phyloP scores from a whole-genome alignment of 2,113 vertebrate genomes.

The Ctenomys sociabilis region DNA sequence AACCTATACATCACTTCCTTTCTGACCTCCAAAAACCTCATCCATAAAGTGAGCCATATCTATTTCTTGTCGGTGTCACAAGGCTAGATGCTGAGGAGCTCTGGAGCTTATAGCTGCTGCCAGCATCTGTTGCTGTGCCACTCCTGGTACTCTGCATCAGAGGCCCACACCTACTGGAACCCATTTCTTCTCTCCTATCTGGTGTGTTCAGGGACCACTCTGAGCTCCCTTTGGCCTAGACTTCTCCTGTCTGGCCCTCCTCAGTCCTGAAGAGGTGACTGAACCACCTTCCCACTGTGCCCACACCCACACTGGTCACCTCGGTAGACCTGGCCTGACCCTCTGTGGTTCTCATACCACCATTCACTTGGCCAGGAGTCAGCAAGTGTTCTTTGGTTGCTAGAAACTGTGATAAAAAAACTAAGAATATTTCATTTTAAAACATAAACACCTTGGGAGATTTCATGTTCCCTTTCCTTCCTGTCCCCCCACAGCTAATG shows the following conservation, averaged over 20 bases:
- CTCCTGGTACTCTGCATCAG: neutral
- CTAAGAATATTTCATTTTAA: neutral
- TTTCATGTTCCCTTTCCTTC: neutral
- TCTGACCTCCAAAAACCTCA: neutral
- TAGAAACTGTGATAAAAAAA: neutral
- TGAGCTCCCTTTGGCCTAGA: neutral
- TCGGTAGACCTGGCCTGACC: neutral
- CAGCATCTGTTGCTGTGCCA: neutral
- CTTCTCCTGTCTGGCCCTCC: neutral
- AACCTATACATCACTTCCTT: neutral
- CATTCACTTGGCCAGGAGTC: neutral
- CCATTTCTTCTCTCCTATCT: neutral
- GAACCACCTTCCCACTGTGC: neutral
- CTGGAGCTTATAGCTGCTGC: neutral
- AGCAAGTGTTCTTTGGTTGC: neutral
- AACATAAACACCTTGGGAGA: neutral
- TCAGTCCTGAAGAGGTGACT: neutral
- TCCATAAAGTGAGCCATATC: neutral
- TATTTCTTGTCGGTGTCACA: neutral
- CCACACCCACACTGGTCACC: neutral
- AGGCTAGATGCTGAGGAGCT: neutral
- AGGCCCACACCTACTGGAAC: neutral
- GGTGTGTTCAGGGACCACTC: neutral
- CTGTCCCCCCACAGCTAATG: slow-evolving; percentile 3
- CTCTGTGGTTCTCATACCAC: neutral